Evolutionary conservation across 2,888 invertebrate species (phyloP), one percentile per base, ranked within the genome.

Genomic region (Tetropium fuscum): DNA sequence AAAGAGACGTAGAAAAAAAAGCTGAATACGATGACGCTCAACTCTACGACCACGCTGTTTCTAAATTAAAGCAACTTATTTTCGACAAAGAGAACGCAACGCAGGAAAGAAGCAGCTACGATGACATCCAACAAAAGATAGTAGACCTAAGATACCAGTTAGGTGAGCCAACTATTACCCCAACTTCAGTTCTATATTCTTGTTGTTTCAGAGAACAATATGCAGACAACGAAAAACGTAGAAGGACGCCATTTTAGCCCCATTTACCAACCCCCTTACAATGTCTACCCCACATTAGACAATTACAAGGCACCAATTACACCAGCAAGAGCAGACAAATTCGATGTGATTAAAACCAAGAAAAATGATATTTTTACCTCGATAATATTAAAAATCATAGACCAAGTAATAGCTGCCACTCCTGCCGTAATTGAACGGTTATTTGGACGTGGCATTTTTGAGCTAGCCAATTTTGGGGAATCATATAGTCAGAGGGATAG

Each of bases 381-480:
- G 19, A 63, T 69, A 3, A 62, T 80, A 7, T 58, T 70, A 7
- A 81, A 78, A 70, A 76, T 81, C 54, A 38, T 80, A 6, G 76
- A 79, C 53, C 79, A 79, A 70, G 44, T 80, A 5, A 53, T 80
- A 8, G 72, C 60, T 6, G 62, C 73, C 0, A 36, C 76, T 19
- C 80, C 80, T 0, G 64, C 69, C 38, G 58, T 80, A 10, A 16
- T 79, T 0, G 66, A 71, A 20, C 73, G 68, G 47, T 30, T 80
- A 10, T 75, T 80, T 48, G 77, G 75, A n/a, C 51, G 53, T 7
- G 53, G 64, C 10, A 18, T 75, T 55, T 48, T 62, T 54, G 34
- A 62, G 57, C 30, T 72, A 55, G 53, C 60, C 57, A 53, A 62
- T 27, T 51, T 56, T 27, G 32, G 30, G 54, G 7, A 47, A 30